Conservation (phyloP, 1,140 invertebrate species). For the Neodiprion fabricii region DNA sequence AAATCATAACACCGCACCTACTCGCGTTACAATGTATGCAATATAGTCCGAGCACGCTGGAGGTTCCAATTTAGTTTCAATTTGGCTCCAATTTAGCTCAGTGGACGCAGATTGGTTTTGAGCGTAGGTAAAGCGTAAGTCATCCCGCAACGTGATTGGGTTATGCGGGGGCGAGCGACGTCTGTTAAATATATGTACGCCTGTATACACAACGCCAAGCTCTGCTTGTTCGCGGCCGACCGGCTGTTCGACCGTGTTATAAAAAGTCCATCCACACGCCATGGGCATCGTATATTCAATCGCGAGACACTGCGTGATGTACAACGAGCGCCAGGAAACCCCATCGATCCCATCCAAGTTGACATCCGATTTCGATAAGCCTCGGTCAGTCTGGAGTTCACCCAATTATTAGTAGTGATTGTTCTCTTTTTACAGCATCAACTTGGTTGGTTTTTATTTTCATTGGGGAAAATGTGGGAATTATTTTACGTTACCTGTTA, state of each 20-base stretch:
- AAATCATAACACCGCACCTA: neutral
- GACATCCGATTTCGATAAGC: too few species aligned
- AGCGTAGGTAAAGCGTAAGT: constrained; percentile 31
- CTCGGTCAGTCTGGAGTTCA: too few species aligned
- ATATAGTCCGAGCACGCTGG: neutral
- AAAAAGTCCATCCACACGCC: constrained; percentile 8
- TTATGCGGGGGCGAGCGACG: constrained; percentile 31
- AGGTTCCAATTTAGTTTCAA: constrained; percentile 4
- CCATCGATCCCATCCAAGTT: neutral
- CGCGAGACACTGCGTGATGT: neutral
- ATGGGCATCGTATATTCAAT: neutral
- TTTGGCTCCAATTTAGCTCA: constrained; percentile 36
- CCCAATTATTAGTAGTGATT: too few species aligned
- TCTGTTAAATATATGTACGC: constrained; percentile 10
- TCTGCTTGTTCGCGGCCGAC: constrained; percentile 1
- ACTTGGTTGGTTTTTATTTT: too few species aligned
- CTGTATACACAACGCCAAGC: constrained; percentile 26
- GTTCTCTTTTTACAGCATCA: too few species aligned
- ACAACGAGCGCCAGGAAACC: neutral
- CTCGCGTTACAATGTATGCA: neutral
- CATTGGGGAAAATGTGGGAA: too few species aligned
- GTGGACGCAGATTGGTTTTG: constrained; percentile 33
- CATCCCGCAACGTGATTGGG: constrained; percentile 36
- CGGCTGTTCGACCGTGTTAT: constrained; percentile 9
- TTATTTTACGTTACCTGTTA: too few species aligned